Conservation (phyloP, 2,888 invertebrate species). For the Amorpha juglandis region DNA sequence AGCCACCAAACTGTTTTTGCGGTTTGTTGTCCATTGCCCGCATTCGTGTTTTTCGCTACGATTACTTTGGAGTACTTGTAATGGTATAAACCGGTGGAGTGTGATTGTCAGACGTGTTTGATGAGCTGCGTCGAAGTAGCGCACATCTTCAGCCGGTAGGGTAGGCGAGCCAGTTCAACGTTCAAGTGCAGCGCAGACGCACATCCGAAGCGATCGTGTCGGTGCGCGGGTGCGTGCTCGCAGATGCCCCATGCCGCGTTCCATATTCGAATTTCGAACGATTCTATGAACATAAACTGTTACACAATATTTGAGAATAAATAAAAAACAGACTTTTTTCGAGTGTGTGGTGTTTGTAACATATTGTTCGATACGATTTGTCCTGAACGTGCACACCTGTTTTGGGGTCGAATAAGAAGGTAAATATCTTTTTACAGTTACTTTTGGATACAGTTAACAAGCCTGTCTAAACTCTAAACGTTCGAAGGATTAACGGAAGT, state of each 20-base stretch:
- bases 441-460: slow-evolving; percentile 49
- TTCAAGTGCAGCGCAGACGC: slow-evolving; percentile 77
- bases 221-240: slow-evolving; percentile 63
- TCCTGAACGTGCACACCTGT: slow-evolving; percentile 47
- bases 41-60: slow-evolving; percentile 61
- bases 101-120: slow-evolving; percentile 41
- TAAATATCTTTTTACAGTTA: slow-evolving; percentile 62
- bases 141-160: slow-evolving; percentile 51
- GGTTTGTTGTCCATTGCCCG: slow-evolving; percentile 68
- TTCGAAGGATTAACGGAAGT: slow-evolving; percentile 23
- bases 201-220: slow-evolving; percentile 66
- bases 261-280: slow-evolving; percentile 57
- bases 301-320: slow-evolving; percentile 42
- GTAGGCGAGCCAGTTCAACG: slow-evolving; percentile 73
- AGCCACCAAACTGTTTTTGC: slow-evolving; percentile 67
- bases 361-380: slow-evolving; percentile 49
- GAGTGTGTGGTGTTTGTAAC: slow-evolving; percentile 64
- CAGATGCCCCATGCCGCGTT: slow-evolving; percentile 50
- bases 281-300: slow-evolving; percentile 36
- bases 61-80: slow-evolving; percentile 55
- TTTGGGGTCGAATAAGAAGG: slow-evolving; percentile 64
- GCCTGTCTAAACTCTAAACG: slow-evolving; percentile 31
- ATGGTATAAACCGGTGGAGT: slow-evolving; percentile 54
- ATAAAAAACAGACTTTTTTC: slow-evolving; percentile 41
- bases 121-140: slow-evolving; percentile 33